Evolutionary conservation across 2,113 vertebrate genomes (phyloP), one percentile per base, ranked within the genome.

Genomic region (Telmatochromis sp.): DNA sequence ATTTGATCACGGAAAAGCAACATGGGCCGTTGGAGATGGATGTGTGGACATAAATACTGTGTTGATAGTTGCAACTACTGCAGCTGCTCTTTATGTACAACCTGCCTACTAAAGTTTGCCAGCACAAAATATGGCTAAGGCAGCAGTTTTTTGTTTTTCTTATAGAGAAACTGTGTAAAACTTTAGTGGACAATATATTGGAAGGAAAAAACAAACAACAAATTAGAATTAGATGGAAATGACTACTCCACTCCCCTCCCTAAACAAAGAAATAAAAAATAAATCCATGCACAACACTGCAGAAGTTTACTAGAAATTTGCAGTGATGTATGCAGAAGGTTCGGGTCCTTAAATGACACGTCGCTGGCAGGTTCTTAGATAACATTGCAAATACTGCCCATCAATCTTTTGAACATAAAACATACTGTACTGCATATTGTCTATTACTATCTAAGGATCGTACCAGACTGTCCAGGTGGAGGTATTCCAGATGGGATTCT

Each of bases 381-480:
- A 47, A 26, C 9, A 75, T 19, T 75, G 68, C 68, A 75, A 75
- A 49, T 47, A 19, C 15, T 28, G 42, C 42, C 42, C 3, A 49
- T 75, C 68, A 17, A 6, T 35, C 42, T 49, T 63, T 47, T 35
- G 26, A 45, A 63, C 21, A 63, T 82, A 19, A 9, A 35, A 49
- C 28, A 11, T 37, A 31, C 37, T 47, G n/a, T 70, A 1, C 11
- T 23, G 10, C 42, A 45, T 70, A 6, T 17, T 26, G 9, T 45
- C 42, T 28, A 28, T 75, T 78, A 78, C 15, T 87, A 7, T 58
- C 40, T 82, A 33, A 55, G 65, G 49, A 15, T 84, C 86, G 1
- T 94, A 96, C 94, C 95, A 73, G 92, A 96, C 89, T 96, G 95
- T 89, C 94, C 96, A 3, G 95, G 95, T 37, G 93, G 95, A 37